Evolutionary conservation across 2,888 invertebrate genomes (phyloP).

Genomic region (Parnassius mnemosyne): DNA sequence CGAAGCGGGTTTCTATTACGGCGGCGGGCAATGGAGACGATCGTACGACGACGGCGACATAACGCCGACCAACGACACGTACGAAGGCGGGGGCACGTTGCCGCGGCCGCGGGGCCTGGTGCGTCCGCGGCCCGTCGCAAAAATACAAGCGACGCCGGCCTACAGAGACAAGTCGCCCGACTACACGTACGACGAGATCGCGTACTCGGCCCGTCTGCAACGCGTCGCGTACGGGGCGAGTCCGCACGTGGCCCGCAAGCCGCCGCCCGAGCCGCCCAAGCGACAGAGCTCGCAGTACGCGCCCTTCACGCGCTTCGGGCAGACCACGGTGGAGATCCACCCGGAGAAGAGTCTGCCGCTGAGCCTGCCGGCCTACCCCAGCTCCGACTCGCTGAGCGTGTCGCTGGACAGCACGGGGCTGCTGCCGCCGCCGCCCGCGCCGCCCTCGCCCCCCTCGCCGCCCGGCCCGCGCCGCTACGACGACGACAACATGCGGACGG

Average conservation of each 20-base stretch:
- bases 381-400: conserved; percentile 83
- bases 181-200: conserved; percentile 74
- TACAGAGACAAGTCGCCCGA: conserved; percentile 69
- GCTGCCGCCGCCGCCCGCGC: conserved; percentile 83
- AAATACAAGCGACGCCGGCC: conserved; percentile 83
- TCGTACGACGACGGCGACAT: conserved; percentile 95
- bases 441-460: conserved; percentile 80
- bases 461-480: conserved; percentile 64
- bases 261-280: conserved; percentile 90
- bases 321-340: conserved; percentile 82
- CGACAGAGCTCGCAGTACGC: conserved; percentile 82
- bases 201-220: conserved; percentile 70
- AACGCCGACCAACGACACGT: conserved; percentile 88
- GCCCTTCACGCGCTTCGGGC: conserved; percentile 74
- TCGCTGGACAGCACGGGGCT: conserved; percentile 83
- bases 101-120: conserved; percentile 91
- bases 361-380: conserved; percentile 83
- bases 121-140: conserved; percentile 90
- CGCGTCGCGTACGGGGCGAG: conserved; percentile 83
- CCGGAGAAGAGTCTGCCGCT: conserved; percentile 80
- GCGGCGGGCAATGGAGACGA: conserved; percentile 84
- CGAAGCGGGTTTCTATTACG: conserved; percentile 81
- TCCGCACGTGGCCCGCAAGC: conserved; percentile 87
- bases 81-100: conserved; percentile 90
- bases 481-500: conserved; percentile 81